Evolutionary conservation across 2,888 invertebrate genomes (phyloP), one percentile per base, ranked within the genome.

Genomic region (Spatulosminthurus flaviceps): DNA sequence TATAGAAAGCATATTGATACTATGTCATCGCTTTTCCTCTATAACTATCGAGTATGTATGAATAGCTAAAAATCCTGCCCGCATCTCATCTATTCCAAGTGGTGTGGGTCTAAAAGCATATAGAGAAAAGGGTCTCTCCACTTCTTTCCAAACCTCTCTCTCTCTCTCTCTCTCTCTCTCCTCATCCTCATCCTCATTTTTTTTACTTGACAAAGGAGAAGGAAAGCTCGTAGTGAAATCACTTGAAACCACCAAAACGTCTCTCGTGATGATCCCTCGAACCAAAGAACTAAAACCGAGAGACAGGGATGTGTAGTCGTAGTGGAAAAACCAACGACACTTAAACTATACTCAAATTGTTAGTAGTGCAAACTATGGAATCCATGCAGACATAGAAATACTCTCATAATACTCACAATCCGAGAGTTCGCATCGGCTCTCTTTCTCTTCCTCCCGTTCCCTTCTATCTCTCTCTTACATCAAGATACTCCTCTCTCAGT

Each of bases 401-500:
- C 51, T 51, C 51, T 51, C 51, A 51, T 51, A 51, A 51, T 51
- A 51, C 51, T 51, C 51, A 51, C 51, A 51, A 51, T 51, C 51
- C 51, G 51, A 51, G 51, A 51, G 51, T 51, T 51, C 16, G 51
- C 51, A 51, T 51, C 51, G 51, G 41, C 42, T 42, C 71, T 42
- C 71, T 71, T n/a, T n/a, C n/a, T n/a, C n/a, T n/a, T n/a, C n/a
- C n/a, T n/a, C n/a, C n/a, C n/a, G n/a, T n/a, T n/a, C n/a, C n/a
- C n/a, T n/a, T n/a, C 42, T 2, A 21, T 21, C 21, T 24, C 26
- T 24, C 22, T 64, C 22, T 26, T 26, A 42, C 42, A 71, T 71
- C 71, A 71, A 72, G n/a, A 51, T 72, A 72, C 51, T 43, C 51
- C 24, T n/a, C n/a, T 60, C 74, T 29, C 61, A 74, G 74, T 61